phyloP scores from a whole-genome alignment of 2,888 invertebrate species.

The Ferrisia virgata region DNA sequence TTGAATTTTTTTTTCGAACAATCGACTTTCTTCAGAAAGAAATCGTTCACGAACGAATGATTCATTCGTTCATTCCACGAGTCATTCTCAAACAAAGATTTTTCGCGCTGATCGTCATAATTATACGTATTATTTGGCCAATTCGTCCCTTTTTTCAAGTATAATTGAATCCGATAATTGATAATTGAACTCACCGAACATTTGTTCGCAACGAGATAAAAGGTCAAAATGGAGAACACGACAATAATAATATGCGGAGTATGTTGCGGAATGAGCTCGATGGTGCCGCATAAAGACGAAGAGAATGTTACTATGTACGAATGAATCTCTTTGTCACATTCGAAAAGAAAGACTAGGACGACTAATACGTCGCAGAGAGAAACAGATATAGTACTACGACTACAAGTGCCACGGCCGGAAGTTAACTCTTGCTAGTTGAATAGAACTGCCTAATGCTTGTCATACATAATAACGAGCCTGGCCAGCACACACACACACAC shows the following conservation, averaged over 20 bases:
- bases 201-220: background rate
- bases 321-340: background rate
- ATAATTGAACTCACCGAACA: too few relatives aligned
- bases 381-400: background rate
- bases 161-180: too few relatives aligned
- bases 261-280: background rate
- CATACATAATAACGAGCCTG: conserved; percentile 45
- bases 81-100: too few relatives aligned
- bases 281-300: background rate
- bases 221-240: background rate
- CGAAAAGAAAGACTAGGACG: background rate
- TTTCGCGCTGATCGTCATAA: too few relatives aligned
- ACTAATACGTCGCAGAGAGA: background rate
- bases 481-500: background rate
- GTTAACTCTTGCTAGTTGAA: conserved; percentile 45
- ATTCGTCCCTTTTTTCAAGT: too few relatives aligned
- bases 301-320: background rate
- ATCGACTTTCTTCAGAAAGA: too few relatives aligned
- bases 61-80: background rate
- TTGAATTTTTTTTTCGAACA: background rate
- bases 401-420: conserved; percentile 35
- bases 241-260: background rate
- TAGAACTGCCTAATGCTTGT: conserved; percentile 45
- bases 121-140: too few relatives aligned
- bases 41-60: background rate